Evolutionary conservation across 2,888 invertebrate genomes (phyloP).

Genomic region (Trichopoda pennipes): DNA sequence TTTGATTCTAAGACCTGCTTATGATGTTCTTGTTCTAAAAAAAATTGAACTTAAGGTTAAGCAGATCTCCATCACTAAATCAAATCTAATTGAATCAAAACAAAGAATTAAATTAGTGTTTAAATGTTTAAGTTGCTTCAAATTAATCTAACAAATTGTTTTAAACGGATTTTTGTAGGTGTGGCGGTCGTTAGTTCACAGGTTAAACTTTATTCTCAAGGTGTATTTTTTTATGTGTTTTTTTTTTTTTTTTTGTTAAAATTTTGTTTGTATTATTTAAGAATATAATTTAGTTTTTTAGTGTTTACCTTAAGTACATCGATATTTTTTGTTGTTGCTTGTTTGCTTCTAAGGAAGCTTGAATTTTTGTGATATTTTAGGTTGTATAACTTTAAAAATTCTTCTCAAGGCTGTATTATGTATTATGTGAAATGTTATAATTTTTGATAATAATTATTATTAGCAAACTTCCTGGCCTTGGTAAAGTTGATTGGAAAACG

Average conservation of each 20-base stretch:
- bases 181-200: constrained; percentile 63
- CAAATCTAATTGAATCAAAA: constrained; percentile 23
- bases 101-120: constrained; percentile 2
- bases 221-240: constrained; percentile 37
- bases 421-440: too few relatives aligned
- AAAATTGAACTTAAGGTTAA: constrained; percentile 53
- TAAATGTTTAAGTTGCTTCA: constrained; percentile 10
- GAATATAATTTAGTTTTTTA: constrained; percentile 13
- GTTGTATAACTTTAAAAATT: too few relatives aligned
- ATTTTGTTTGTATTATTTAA: neutral
- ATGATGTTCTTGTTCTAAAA: constrained; percentile 48
- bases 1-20: constrained; percentile 39
- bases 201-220: constrained; percentile 62
- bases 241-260: neutral
- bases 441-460: too few relatives aligned
- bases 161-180: constrained; percentile 41
- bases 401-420: too few relatives aligned
- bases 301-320: neutral
- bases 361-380: too few relatives aligned
- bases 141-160: constrained; percentile 57
- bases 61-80: constrained; percentile 59
- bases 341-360: too few relatives aligned
- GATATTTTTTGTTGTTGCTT: too few relatives aligned
- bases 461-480: too few relatives aligned
- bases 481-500: too few relatives aligned